Evolutionary conservation across 1,140 invertebrate species (phyloP), one percentile per base, ranked within the genome.

Genomic region (Tetranychus cinnabarinus): DNA sequence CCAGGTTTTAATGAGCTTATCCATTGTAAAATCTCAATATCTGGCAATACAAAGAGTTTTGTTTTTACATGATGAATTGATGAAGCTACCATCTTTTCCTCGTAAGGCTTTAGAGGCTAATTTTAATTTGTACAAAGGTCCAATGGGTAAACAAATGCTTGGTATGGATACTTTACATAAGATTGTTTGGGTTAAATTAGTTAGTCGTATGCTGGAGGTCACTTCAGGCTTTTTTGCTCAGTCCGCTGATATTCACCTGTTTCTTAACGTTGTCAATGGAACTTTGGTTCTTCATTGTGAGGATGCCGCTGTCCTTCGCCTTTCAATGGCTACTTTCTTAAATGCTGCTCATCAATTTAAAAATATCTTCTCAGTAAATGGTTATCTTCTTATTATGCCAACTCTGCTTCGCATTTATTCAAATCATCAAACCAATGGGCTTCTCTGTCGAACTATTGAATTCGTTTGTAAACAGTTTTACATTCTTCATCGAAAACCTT

Each of bases 391-490:
- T 64, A 93, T 99, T 58, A 96, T 98, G 83, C 95, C 95, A 33
- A 96, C 93, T 0, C 74, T 99, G 13, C 72, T 99, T 46, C 84
- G 93, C 74, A 84, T 97, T 35, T 99, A 98, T 74, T 90, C 88
- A 4, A 95, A 91, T 67, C 90, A 97, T 73, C 92, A 97, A 75
- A 93, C 90, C 0, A 98, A 99, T 73, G 70, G 72, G 42, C 72
- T 97, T 23, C 84, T 98, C 1, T 92, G 86, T 1, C 84, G 86
- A 1, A 92, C 92, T 0, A 87, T 99, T 56, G 91, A 98, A 71
- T 98, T 97, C 72, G 86, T 90, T 0, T 92, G 93, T 6, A 93
- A 96, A 70, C 93, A 98, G 71, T 97, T 99, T 73, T 98, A 97
- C 73, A 78, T 97, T 56, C 81, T 99, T 71, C 97, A 99, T 70